phyloP scores from a whole-genome alignment of 2,797 vertebrate genomes.

The Iguana delicatissima region DNA sequence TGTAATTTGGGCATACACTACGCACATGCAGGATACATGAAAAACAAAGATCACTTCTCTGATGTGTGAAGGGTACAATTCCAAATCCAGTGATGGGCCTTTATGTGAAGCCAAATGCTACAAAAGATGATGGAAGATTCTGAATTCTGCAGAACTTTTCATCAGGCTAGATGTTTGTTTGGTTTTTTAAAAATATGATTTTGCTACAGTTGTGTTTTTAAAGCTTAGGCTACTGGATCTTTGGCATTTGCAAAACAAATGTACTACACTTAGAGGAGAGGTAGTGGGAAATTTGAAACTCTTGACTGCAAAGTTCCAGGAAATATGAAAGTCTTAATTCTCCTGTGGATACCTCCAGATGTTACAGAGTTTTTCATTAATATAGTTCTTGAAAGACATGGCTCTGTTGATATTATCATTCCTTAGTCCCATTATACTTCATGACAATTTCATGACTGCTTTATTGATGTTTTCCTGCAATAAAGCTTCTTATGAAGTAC shows the following conservation, averaged over 20 bases:
- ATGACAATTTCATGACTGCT: background rate
- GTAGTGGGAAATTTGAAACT: background rate
- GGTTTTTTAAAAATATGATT: too few relatives aligned
- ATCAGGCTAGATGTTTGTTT: background rate
- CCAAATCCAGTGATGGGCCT: too few relatives aligned
- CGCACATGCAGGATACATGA: background rate
- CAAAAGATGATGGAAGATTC: background rate
- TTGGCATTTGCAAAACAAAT: background rate
- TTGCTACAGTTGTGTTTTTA: background rate
- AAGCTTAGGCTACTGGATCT: background rate
- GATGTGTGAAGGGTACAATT: too few relatives aligned
- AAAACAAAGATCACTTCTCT: background rate
- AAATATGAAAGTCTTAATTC: slow-evolving; percentile 8
- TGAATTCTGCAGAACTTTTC: background rate
- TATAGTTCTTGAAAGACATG: background rate
- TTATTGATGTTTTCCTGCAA: background rate
- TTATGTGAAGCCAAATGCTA: too few relatives aligned
- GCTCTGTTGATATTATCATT: background rate
- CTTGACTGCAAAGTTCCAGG: background rate
- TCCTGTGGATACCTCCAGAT: background rate
- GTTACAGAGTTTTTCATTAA: background rate
- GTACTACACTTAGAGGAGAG: background rate
- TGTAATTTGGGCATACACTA: background rate
- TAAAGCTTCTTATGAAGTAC: background rate
- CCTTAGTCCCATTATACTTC: background rate